Percentiles rank a stretch among this genome's conserved stretches.
Conservation (phyloP, 2,113 vertebrate species). For the Toxotes chatareus region DNA sequence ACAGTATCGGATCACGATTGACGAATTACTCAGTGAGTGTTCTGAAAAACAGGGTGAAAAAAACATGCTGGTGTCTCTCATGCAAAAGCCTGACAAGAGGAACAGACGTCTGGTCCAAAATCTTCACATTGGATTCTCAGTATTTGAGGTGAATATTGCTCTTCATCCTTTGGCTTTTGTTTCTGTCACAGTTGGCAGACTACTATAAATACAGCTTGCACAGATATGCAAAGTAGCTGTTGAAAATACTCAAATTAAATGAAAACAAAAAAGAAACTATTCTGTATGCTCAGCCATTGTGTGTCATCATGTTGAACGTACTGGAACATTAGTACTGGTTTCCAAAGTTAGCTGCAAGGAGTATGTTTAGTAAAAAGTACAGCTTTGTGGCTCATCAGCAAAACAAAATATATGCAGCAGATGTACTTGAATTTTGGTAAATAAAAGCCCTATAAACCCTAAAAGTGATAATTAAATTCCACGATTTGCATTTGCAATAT, state of each 20-base stretch:
- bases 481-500: not conserved
- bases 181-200: not conserved
- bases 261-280: not conserved
- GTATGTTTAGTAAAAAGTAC: too few species aligned
- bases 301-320: too few species aligned
- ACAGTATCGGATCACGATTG: slow-evolving; percentile 73
- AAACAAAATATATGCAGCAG: too few species aligned
- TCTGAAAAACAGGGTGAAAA: not conserved
- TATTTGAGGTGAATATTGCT: slow-evolving; percentile 71
- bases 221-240: not conserved
- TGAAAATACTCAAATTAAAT: not conserved
- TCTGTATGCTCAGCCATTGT: too few species aligned
- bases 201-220: not conserved
- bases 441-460: not conserved
- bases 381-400: too few species aligned
- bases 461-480: not conserved
- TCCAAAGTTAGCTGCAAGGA: too few species aligned
- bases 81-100: slow-evolving; percentile 81
- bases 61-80: slow-evolving; percentile 79
- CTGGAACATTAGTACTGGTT: too few species aligned
- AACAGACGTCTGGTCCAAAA: slow-evolving; percentile 66
- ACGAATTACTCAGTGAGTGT: not conserved
- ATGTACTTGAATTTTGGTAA: slow-evolving; percentile 33
- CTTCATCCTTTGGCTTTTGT: not conserved
- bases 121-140: slow-evolving; percentile 72